phyloP scores from a whole-genome alignment of 1,140 invertebrate genomes.

The Stratiolaelaps scimitus region DNA sequence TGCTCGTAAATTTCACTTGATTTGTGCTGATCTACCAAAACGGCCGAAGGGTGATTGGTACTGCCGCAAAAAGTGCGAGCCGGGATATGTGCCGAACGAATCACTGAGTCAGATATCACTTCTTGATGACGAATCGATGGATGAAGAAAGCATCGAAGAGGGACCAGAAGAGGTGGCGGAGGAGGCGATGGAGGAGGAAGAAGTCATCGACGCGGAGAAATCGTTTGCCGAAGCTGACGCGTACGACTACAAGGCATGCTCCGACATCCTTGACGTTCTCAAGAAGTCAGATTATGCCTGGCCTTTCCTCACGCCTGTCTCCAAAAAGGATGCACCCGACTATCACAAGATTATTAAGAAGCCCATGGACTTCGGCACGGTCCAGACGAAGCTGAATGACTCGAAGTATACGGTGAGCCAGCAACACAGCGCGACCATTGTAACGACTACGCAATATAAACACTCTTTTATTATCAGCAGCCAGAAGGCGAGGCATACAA shows the following conservation, averaged over 20 bases:
- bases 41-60: slow-evolving; percentile 25
- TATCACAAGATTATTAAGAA: slow-evolving; percentile 83
- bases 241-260: slow-evolving; percentile 28
- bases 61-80: slow-evolving; percentile 8
- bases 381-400: slow-evolving; percentile 68
- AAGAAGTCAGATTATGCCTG: slow-evolving; percentile 84
- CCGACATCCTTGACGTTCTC: slow-evolving; percentile 57
- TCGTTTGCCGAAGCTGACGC: neutral
- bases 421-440: neutral
- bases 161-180: slow-evolving; percentile 56
- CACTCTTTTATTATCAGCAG: no score
- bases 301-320: slow-evolving; percentile 88
- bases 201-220: slow-evolving; percentile 37
- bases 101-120: slow-evolving; percentile 8
- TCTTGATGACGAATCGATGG: slow-evolving; percentile 35
- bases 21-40: slow-evolving; percentile 16
- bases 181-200: slow-evolving; percentile 63
- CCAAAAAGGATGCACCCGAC: slow-evolving; percentile 90
- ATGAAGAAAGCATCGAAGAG: slow-evolving; percentile 47
- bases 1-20: slow-evolving; percentile 7
- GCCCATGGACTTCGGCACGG: slow-evolving; percentile 91
- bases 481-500: no score
- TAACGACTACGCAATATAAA: neutral
- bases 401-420: slow-evolving; percentile 50
- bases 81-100: slow-evolving; percentile 2